Percentiles rank a stretch among this genome's conserved stretches.
phyloP scores from a whole-genome alignment of 2,888 invertebrate genomes.

The Harpagoxenus sublaevis region DNA sequence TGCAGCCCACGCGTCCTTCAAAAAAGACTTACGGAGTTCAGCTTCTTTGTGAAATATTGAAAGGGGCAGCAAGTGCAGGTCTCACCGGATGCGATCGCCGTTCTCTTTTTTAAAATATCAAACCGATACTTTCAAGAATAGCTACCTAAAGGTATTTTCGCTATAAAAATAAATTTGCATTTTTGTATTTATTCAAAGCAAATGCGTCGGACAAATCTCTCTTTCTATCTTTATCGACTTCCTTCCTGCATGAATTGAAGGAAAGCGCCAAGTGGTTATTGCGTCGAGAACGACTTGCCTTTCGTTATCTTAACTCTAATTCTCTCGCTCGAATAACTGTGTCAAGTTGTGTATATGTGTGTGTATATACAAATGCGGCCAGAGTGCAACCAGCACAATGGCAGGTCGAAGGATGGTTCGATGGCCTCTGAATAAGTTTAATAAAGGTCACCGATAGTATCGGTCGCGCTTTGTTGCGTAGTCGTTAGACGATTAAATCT shows the following conservation, averaged over 20 bases:
- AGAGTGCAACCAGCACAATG: conserved; percentile 32
- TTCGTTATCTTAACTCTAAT: conserved; percentile 69
- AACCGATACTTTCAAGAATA: not conserved
- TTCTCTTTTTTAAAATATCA: conserved; percentile 19
- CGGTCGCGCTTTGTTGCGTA: conserved; percentile 9
- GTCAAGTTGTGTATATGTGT: conserved; percentile 19
- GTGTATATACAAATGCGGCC: not conserved
- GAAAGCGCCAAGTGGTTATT: conserved; percentile 71
- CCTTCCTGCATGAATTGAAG: conserved; percentile 80
- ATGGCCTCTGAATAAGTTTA: conserved; percentile 54
- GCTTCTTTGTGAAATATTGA: conserved; percentile 6
- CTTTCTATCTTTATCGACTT: conserved; percentile 77
- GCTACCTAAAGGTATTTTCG: not conserved
- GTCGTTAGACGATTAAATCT: conserved; percentile 2
- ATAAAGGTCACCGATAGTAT: conserved; percentile 41
- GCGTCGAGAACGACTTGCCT: conserved; percentile 64
- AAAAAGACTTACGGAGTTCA: conserved; percentile 16
- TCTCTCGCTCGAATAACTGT: conserved; percentile 52
- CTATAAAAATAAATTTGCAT: not conserved
- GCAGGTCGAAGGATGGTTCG: conserved; percentile 52
- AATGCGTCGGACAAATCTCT: not conserved
- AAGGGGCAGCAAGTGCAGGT: not conserved
- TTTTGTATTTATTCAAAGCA: conserved; percentile 1
- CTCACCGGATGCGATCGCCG: not conserved
- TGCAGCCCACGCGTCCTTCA: conserved; percentile 30